These are phyloP conservation scores for Notothenia coriiceps DNA, from an alignment of 2,113 vertebrate species.

Conservation along the genomic window DNA sequence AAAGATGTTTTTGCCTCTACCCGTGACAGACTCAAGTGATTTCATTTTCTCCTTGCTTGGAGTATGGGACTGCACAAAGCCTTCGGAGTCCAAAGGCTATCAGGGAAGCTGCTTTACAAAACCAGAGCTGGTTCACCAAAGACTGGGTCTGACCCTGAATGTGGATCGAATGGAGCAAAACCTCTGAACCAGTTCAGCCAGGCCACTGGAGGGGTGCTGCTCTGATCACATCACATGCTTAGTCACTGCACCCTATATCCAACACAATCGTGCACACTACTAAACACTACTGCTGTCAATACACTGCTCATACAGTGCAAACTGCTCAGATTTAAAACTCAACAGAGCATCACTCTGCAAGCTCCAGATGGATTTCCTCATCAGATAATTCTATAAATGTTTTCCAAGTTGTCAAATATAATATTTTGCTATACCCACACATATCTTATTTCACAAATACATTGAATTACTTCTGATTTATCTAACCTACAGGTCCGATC, in stretches of 20 bases:
- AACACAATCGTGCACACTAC: not conserved
- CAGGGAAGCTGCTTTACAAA: not conserved
- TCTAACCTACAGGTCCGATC: not conserved
- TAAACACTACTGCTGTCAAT: not conserved
- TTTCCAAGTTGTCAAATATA: not conserved
- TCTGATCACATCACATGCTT: not conserved
- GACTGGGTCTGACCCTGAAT: not conserved
- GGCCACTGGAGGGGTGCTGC: not conserved
- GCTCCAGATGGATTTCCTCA: not conserved
- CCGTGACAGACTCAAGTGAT: conserved; percentile 62
- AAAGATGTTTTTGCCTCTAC: conserved; percentile 32
- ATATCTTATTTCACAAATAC: not conserved
- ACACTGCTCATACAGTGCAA: not conserved
- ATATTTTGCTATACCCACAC: not conserved
- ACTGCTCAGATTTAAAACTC: not conserved
- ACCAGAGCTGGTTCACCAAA: not conserved
- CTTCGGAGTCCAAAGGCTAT: conserved; percentile 32
- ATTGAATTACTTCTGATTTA: not conserved
- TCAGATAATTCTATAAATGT: not conserved
- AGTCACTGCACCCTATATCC: not conserved
- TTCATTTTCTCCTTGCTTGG: conserved; percentile 52
- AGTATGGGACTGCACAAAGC: conserved; percentile 48
- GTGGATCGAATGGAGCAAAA: conserved; percentile 12
- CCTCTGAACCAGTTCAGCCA: not conserved
- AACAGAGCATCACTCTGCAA: not conserved